Percentiles rank a stretch among this genome's conserved stretches.
These are phyloP conservation scores for Opisthocomus hoazin DNA, from an alignment of 2,113 vertebrate species.

Conservation along the genomic window DNA sequence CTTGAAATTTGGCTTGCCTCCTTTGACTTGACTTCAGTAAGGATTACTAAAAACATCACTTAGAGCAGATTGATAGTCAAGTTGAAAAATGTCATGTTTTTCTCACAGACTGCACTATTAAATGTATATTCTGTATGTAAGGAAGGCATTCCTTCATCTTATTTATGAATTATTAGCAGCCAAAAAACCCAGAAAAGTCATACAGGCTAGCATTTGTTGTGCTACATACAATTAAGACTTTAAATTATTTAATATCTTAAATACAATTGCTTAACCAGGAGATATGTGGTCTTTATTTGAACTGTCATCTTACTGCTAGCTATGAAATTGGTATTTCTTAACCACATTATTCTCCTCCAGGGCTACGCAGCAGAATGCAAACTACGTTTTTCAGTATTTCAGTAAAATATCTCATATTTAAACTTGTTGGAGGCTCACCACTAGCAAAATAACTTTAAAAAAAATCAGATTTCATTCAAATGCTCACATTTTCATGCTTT, in stretches of 20 bases:
- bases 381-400: not conserved
- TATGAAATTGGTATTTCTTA: not conserved
- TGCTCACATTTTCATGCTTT: not conserved
- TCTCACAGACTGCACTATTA: not conserved
- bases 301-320: not conserved
- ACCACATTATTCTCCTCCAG: not conserved
- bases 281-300: not conserved
- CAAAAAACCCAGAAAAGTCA: not conserved
- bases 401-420: not conserved
- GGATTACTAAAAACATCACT: not conserved
- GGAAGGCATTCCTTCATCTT: not conserved
- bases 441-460: not conserved
- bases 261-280: not conserved
- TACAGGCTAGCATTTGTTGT: not conserved
- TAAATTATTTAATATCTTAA: not conserved
- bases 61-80: not conserved
- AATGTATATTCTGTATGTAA: not conserved
- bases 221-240: not conserved
- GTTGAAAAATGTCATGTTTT: not conserved
- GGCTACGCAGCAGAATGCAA: not conserved
- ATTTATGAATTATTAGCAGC: not conserved
- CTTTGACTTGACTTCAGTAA: not conserved
- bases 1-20: not conserved
- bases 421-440: not conserved
- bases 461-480: not conserved